phyloP scores from a whole-genome alignment of 2,888 invertebrate species.

The Ligdia adustata region DNA sequence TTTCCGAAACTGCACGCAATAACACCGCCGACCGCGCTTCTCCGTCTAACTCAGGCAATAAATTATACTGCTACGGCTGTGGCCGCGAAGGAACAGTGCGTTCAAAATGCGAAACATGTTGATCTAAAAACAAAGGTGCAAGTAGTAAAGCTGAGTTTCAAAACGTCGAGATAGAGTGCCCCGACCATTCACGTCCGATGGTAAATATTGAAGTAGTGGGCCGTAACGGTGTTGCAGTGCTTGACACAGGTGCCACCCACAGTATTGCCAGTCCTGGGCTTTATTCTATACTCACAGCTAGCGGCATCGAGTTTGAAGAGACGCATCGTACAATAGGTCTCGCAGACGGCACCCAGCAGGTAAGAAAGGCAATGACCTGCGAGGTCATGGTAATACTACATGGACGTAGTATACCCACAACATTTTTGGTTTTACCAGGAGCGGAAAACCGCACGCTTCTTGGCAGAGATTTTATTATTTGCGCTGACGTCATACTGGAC shows the following conservation, averaged over 20 bases:
- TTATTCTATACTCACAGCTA: not conserved
- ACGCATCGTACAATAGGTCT: not conserved
- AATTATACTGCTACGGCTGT: not conserved
- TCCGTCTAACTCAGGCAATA: not conserved
- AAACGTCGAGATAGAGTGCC: not conserved
- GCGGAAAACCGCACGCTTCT: not conserved
- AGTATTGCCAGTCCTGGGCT: not conserved
- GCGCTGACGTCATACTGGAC: not conserved
- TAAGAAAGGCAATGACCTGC: constrained; percentile 2
- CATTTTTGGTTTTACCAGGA: not conserved
- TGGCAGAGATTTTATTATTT: not conserved
- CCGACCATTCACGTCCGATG: not conserved
- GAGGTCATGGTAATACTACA: not conserved
- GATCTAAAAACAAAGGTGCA: not conserved
- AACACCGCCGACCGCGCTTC: not conserved
- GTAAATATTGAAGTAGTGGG: not conserved
- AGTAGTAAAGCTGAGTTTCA: not conserved
- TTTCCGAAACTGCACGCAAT: not conserved
- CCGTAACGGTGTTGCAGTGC: not conserved
- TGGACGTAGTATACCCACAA: not conserved
- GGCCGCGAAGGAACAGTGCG: not conserved
- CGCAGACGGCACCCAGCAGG: not conserved
- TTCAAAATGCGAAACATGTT: not conserved
- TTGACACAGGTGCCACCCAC: not conserved
- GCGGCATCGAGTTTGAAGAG: not conserved